Percentiles rank a stretch among this genome's conserved stretches.
Evolutionary conservation across 2,888 invertebrate species (phyloP).

Genomic region (Nineta flava): DNA sequence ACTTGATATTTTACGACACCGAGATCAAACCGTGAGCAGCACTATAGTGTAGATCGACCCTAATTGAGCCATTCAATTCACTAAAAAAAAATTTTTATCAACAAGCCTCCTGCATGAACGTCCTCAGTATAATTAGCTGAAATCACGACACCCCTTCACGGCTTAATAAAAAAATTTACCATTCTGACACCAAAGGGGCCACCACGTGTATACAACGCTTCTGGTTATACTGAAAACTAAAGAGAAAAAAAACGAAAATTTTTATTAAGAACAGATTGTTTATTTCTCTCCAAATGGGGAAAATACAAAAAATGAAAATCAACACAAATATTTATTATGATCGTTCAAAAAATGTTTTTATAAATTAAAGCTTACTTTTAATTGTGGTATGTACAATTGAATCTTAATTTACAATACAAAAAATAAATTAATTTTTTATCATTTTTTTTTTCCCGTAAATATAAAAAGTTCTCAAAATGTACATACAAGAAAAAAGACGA

Average conservation of each 20-base stretch:
- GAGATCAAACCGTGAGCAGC: too few relatives aligned
- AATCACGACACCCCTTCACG: too few relatives aligned
- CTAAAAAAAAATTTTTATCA: too few relatives aligned
- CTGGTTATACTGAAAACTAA: too few relatives aligned
- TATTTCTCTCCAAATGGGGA: conserved; percentile 17
- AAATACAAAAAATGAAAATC: conserved; percentile 15
- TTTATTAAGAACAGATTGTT: conserved; percentile 10
- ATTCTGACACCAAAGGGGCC: too few relatives aligned
- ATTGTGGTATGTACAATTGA: conserved; percentile 1
- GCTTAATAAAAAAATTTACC: too few relatives aligned
- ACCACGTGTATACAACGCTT: too few relatives aligned
- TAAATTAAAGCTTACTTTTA: conserved; percentile 3
- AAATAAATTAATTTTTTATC: background rate
- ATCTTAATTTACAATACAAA: conserved; percentile 1
- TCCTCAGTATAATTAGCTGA: too few relatives aligned
- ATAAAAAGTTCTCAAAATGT: background rate
- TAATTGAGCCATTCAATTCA: too few relatives aligned
- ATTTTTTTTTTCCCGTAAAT: background rate
- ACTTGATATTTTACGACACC: too few relatives aligned
- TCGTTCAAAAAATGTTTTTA: background rate
- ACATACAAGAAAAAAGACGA: background rate
- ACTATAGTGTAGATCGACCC: too few relatives aligned
- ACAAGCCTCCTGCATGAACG: too few relatives aligned
- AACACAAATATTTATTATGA: conserved; percentile 15
- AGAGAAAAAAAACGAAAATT: background rate